These are phyloP conservation scores for Dipodomys ordii DNA, from an alignment of 2,113 vertebrate species.

Conservation along the genomic window DNA sequence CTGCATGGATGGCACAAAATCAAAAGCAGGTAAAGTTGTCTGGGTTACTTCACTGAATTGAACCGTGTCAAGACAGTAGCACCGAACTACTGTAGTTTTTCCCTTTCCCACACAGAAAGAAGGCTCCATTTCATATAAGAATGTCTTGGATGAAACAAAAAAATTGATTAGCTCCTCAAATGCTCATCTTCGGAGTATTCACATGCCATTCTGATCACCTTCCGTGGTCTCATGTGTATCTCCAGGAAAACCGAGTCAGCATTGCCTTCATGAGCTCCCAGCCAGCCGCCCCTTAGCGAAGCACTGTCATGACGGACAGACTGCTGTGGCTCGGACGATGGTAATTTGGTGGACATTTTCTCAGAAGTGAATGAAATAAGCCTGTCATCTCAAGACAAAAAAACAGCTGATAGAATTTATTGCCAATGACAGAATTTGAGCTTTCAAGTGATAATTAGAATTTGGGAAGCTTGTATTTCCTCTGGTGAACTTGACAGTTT, in stretches of 20 bases:
- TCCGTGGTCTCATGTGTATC: accelerated
- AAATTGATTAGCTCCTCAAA: not conserved
- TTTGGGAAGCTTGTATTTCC: conserved; percentile 6
- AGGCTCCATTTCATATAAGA: not conserved
- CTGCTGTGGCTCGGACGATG: conserved; percentile 4
- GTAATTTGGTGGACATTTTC: conserved; percentile 51
- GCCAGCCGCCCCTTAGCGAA: not conserved
- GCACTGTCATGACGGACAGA: conserved; percentile 58
- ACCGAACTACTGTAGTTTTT: accelerated
- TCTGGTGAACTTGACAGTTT: conserved; percentile 58
- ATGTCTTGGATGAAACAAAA: not conserved
- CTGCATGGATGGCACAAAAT: not conserved
- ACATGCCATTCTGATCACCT: not conserved
- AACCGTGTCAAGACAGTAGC: not conserved
- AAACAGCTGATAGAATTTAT: conserved; percentile 67
- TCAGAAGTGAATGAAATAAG: conserved; percentile 45
- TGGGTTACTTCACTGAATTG: not conserved
- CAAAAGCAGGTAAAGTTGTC: not conserved
- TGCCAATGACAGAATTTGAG: conserved; percentile 48
- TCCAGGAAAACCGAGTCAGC: not conserved
- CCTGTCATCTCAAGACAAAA: conserved; percentile 70
- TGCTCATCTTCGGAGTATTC: not conserved
- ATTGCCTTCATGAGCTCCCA: not conserved
- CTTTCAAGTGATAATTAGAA: conserved; percentile 70
- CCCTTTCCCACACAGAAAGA: not conserved